phyloP scores from a whole-genome alignment of 2,797 vertebrate species.

The Chrosomus eos region DNA sequence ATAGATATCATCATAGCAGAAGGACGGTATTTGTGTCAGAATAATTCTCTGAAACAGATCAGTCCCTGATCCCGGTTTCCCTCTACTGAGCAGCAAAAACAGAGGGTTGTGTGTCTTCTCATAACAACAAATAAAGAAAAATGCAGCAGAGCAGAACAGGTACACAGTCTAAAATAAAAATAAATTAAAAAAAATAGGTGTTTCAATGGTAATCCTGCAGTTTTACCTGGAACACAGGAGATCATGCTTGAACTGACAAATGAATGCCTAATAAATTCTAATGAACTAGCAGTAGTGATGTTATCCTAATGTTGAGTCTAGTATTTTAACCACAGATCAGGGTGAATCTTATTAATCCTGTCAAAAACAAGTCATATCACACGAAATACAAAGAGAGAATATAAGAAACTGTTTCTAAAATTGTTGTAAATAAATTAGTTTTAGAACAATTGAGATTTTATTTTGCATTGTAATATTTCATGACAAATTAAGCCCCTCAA shows the following conservation, averaged over 20 bases:
- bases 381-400: not conserved
- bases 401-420: not conserved
- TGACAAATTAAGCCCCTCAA: not conserved
- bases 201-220: not conserved
- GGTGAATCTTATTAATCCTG: not conserved
- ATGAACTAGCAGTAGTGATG: not conserved
- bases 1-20: conserved; percentile 64
- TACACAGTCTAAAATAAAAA: conserved; percentile 21
- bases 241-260: not conserved
- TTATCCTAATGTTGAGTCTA: not conserved
- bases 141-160: conserved; percentile 32
- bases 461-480: not conserved
- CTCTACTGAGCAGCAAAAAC: conserved; percentile 43
- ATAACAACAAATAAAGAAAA: conserved; percentile 46
- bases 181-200: not conserved
- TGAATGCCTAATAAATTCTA: not conserved
- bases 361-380: not conserved
- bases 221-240: not conserved
- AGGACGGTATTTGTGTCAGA: conserved; percentile 54
- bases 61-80: conserved; percentile 46
- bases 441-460: not conserved
- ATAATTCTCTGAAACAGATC: conserved; percentile 60
- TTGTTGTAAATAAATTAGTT: not conserved
- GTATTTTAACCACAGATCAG: not conserved
- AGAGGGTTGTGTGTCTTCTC: conserved; percentile 25